Evolutionary conservation across 2,888 invertebrate species (phyloP).

Genomic region (Diadromus collaris): DNA sequence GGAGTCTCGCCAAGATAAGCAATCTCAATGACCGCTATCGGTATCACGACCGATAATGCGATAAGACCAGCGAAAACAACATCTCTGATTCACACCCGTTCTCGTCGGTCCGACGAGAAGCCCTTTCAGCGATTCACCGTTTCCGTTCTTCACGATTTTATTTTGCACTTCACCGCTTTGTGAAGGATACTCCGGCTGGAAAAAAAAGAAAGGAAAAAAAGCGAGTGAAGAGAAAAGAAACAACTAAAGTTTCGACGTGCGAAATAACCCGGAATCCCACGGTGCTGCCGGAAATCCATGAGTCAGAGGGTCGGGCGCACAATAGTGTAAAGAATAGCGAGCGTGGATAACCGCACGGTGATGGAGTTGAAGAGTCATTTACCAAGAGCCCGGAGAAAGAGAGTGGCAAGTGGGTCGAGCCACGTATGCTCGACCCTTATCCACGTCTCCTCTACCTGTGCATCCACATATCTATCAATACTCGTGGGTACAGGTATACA

Average conservation of each 20-base stretch:
- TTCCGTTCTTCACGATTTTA: no score
- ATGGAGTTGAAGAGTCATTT: slow-evolving; percentile 42
- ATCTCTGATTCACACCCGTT: slow-evolving; percentile 47
- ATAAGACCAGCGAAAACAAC: slow-evolving; percentile 42
- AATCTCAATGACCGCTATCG: slow-evolving; percentile 65
- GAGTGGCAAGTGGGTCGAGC: slow-evolving; percentile 73
- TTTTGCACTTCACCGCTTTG: neutral
- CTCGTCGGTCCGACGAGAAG: neutral
- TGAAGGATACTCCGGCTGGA: slow-evolving; percentile 14
- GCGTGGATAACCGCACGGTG: slow-evolving; percentile 1
- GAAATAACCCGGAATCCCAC: slow-evolving; percentile 12
- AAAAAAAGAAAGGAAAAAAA: slow-evolving; percentile 2
- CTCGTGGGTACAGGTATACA: slow-evolving; percentile 4
- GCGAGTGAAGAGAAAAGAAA: slow-evolving; percentile 11
- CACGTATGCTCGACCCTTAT: slow-evolving; percentile 70
- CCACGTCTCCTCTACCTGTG: slow-evolving; percentile 8
- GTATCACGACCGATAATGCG: slow-evolving; percentile 62
- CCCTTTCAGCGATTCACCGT: slow-evolving; percentile 38
- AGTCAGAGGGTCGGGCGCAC: slow-evolving; percentile 35
- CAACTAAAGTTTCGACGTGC: slow-evolving; percentile 27
- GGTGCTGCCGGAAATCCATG: slow-evolving; percentile 25
- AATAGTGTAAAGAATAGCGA: slow-evolving; percentile 37
- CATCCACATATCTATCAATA: slow-evolving; percentile 26
- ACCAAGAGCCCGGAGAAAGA: slow-evolving; percentile 29
- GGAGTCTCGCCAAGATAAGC: slow-evolving; percentile 66